A percentile compares a stretch with the other conserved stretches of the same genome.
Conservation (phyloP, 2,888 invertebrate genomes). For the Drosophila pegasa region DNA sequence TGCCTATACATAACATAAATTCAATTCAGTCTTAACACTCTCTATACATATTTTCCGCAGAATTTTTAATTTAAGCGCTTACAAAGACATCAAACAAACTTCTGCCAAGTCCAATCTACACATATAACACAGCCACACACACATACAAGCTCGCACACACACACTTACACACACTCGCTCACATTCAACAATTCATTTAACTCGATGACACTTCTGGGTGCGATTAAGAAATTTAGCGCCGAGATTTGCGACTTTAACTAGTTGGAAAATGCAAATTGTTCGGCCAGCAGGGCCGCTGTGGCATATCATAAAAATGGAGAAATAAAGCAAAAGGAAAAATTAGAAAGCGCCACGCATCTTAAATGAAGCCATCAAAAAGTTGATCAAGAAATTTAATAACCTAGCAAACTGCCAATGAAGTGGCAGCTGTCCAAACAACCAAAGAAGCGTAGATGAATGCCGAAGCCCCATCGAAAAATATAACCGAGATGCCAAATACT, state of each 20-base stretch:
- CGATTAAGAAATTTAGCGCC: constrained; percentile 71
- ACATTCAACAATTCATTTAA: constrained; percentile 46
- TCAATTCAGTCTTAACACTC: neutral
- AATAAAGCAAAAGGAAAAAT: constrained; percentile 30
- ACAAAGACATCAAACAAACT: neutral
- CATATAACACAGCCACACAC: constrained; percentile 7
- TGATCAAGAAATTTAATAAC: constrained; percentile 72
- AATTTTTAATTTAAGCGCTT: neutral
- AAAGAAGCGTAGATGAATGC: constrained; percentile 2
- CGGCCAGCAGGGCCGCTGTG: constrained; percentile 23
- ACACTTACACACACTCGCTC: neutral
- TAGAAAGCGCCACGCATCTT: constrained; percentile 22
- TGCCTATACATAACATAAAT: neutral
- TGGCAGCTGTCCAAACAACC: constrained; percentile 79
- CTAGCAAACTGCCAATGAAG: constrained; percentile 68
- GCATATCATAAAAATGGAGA: neutral
- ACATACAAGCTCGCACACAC: neutral
- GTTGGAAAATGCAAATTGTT: constrained; percentile 64
- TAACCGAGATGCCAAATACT: constrained; percentile 51
- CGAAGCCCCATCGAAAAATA: neutral
- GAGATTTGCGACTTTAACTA: constrained; percentile 67
- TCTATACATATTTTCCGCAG: neutral
- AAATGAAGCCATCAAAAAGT: constrained; percentile 75
- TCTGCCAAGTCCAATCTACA: neutral
- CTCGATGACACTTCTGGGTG: constrained; percentile 70